Conservation (phyloP, 2,797 vertebrate genomes). For the Pseudocheirus occidentalis region DNA sequence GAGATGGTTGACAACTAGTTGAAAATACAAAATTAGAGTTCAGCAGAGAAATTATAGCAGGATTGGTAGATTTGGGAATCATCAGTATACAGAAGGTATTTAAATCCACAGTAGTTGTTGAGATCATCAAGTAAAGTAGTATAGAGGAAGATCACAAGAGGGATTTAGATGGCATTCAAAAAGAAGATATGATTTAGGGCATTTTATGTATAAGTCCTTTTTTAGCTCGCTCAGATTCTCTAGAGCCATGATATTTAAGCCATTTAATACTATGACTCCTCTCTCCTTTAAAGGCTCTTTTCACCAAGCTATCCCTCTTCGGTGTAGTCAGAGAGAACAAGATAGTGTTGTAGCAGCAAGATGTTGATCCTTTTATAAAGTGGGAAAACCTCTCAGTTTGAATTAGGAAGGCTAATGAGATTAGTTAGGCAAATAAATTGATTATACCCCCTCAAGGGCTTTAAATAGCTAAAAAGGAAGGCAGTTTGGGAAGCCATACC, state of each 20-base stretch:
- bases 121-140: not conserved
- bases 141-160: fast-evolving
- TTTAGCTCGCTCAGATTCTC: not conserved
- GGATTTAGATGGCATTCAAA: not conserved
- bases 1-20: not conserved
- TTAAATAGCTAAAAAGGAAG: not conserved
- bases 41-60: not conserved
- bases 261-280: no score
- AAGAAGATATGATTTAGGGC: fast-evolving
- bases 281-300: not conserved
- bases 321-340: not conserved
- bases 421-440: not conserved
- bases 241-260: fast-evolving
- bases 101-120: not conserved
- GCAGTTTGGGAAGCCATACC: not conserved
- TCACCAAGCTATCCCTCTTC: not conserved
- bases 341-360: not conserved
- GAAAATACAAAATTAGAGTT: not conserved
- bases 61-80: not conserved
- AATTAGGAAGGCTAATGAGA: not conserved
- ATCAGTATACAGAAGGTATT: not conserved
- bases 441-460: not conserved
- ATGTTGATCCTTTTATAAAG: not conserved
- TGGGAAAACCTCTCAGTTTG: not conserved
- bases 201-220: fast-evolving